These are phyloP conservation scores for Tetramorium parvispinum DNA, from an alignment of 1,140 invertebrate genomes.

Conservation along the genomic window DNA sequence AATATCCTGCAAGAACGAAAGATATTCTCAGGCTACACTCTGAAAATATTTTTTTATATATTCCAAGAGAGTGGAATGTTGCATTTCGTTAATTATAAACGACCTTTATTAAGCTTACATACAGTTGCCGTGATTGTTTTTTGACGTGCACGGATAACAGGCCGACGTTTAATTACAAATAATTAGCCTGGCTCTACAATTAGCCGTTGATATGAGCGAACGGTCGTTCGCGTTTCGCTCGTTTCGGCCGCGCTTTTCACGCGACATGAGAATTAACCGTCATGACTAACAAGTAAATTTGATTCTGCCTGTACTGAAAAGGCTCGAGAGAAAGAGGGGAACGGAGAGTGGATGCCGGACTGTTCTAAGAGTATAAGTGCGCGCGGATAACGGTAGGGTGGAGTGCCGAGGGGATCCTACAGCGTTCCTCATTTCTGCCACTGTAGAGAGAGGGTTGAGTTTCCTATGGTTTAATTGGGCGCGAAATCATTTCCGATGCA, in stretches of 20 bases:
- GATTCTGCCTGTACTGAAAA: slow-evolving; percentile 71
- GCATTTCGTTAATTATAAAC: neutral
- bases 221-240: neutral
- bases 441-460: slow-evolving; percentile 77
- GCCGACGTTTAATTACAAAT: slow-evolving; percentile 39
- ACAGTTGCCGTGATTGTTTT: neutral
- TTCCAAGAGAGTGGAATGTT: neutral
- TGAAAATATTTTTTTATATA: neutral
- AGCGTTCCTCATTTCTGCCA: slow-evolving; percentile 48
- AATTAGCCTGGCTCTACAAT: slow-evolving; percentile 19
- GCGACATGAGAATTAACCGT: slow-evolving; percentile 52
- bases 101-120: neutral
- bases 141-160: neutral
- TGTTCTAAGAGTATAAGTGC: slow-evolving; percentile 81
- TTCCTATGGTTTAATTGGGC: slow-evolving; percentile 85
- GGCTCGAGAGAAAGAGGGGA: neutral
- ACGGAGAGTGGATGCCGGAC: slow-evolving; percentile 63
- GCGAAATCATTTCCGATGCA: slow-evolving; percentile 86
- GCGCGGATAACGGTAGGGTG: slow-evolving; percentile 50
- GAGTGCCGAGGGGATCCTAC: slow-evolving; percentile 53
- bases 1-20: neutral
- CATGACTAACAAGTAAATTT: slow-evolving; percentile 79
- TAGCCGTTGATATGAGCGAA: slow-evolving; percentile 7
- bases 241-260: slow-evolving; percentile 60
- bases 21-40: neutral